A percentile compares a stretch with the other conserved stretches of the same genome.
Conservation (phyloP, 2,797 vertebrate species). For the Pelobates cultripes region DNA sequence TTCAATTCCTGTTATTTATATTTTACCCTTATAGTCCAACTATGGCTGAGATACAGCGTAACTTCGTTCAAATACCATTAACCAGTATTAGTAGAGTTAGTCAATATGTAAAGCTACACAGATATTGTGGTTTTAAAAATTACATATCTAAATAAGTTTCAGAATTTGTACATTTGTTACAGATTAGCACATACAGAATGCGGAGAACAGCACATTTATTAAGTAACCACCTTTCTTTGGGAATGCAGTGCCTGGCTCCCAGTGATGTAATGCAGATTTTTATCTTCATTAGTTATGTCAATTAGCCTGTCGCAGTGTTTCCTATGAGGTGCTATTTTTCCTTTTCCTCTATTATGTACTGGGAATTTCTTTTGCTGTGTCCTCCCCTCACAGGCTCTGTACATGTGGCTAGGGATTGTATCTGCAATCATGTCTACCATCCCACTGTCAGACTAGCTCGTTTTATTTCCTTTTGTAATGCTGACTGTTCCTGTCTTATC, state of each 20-base stretch:
- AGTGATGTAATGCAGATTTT: conserved; percentile 8
- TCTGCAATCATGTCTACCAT: conserved; percentile 18
- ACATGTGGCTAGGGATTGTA: conserved; percentile 25
- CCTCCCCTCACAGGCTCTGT: conserved; percentile 13
- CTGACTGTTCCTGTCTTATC: conserved; percentile 36
- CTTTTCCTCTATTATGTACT: conserved; percentile 14
- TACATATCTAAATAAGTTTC: too few relatives aligned
- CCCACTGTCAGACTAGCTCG: background rate
- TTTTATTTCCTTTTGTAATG: conserved; percentile 33
- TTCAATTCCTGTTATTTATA: too few relatives aligned
- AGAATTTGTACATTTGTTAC: background rate
- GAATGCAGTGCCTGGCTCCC: background rate
- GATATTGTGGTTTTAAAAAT: too few relatives aligned
- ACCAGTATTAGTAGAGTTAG: too few relatives aligned
- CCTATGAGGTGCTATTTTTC: conserved; percentile 21
- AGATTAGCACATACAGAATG: background rate
- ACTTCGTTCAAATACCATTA: too few relatives aligned
- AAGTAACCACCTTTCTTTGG: background rate
- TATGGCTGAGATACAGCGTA: too few relatives aligned
- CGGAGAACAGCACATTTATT: background rate
- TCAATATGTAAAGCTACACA: too few relatives aligned
- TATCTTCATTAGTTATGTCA: conserved; percentile 35
- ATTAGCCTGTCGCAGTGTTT: conserved; percentile 36
- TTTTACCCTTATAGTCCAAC: too few relatives aligned
- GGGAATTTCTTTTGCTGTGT: conserved; percentile 23